Percentiles rank a stretch among this genome's conserved stretches.
Conservation (phyloP, 2,888 invertebrate genomes). For the Allygus modestus region DNA sequence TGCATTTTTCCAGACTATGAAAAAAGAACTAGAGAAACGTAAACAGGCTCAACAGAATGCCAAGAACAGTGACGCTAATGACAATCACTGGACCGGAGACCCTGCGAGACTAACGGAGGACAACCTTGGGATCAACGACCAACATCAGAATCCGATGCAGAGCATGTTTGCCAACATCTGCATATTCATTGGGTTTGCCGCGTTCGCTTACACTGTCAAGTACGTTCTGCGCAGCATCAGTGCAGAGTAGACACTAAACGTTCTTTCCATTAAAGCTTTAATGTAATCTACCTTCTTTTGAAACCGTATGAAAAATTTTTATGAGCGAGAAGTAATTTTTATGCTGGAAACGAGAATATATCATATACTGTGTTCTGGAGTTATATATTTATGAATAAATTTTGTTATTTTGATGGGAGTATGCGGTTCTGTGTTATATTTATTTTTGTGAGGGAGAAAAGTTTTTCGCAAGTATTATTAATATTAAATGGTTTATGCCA, state of each 20-base stretch:
- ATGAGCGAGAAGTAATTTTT: neutral
- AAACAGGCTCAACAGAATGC: constrained; percentile 76
- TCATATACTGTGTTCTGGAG: neutral
- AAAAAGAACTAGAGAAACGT: constrained; percentile 75
- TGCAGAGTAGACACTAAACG: constrained; percentile 26
- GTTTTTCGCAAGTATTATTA: neutral
- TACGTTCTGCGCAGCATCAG: constrained; percentile 79
- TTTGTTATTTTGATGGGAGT: neutral
- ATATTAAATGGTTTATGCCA: neutral
- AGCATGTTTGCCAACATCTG: constrained; percentile 91
- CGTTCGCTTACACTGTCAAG: constrained; percentile 95
- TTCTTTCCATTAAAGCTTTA: neutral
- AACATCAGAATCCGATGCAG: constrained; percentile 82
- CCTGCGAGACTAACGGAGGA: constrained; percentile 43
- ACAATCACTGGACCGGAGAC: constrained; percentile 68
- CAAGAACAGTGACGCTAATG: constrained; percentile 68
- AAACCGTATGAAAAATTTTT: neutral
- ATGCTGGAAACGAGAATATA: neutral
- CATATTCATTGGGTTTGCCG: constrained; percentile 93
- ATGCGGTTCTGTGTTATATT: neutral
- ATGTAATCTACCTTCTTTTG: constrained; percentile 11
- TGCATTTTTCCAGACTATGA: constrained; percentile 74
- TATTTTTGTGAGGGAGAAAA: neutral
- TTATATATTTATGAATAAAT: constrained; percentile 1
- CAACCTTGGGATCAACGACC: constrained; percentile 57